A percentile compares a stretch with the other conserved stretches of the same genome.
Conservation (phyloP, 2,888 invertebrate species). For the Tigriopus californicus region DNA sequence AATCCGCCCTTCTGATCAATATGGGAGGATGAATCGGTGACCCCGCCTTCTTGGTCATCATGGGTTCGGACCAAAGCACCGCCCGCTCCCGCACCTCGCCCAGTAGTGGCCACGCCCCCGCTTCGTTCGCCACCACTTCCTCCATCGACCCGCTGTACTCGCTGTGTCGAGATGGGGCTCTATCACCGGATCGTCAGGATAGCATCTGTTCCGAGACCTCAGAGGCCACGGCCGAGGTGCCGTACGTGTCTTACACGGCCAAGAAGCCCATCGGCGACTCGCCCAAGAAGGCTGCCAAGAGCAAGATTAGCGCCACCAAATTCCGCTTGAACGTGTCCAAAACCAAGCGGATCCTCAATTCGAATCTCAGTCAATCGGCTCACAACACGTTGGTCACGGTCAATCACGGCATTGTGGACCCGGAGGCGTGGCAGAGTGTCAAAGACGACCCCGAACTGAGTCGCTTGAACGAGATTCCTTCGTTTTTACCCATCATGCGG, state of each 20-base stretch:
- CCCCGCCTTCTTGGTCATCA: background rate
- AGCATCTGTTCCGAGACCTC: slow-evolving; percentile 57
- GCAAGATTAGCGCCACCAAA: background rate
- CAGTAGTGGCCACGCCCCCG: too few species aligned
- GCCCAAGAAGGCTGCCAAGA: background rate
- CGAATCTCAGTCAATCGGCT: background rate
- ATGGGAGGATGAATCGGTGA: too few species aligned
- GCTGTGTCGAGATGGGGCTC: background rate
- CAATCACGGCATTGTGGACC: background rate
- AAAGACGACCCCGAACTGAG: background rate
- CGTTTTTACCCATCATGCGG: slow-evolving; percentile 78
- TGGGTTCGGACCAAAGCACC: background rate
- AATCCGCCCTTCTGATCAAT: too few species aligned
- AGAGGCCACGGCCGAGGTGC: slow-evolving; percentile 44
- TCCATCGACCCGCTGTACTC: too few species aligned
- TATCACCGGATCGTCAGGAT: background rate
- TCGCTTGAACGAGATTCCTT: slow-evolving; percentile 51
- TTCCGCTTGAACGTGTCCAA: background rate
- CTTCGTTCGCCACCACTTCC: too few species aligned
- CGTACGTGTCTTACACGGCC: slow-evolving; percentile 75
- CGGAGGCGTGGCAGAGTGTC: background rate
- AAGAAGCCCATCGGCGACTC: slow-evolving; percentile 55
- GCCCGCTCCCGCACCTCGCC: background rate
- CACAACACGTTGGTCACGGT: background rate
- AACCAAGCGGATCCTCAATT: background rate